Evolutionary conservation across 1,140 invertebrate genomes (phyloP).

Genomic region (Sogatella furcifera): DNA sequence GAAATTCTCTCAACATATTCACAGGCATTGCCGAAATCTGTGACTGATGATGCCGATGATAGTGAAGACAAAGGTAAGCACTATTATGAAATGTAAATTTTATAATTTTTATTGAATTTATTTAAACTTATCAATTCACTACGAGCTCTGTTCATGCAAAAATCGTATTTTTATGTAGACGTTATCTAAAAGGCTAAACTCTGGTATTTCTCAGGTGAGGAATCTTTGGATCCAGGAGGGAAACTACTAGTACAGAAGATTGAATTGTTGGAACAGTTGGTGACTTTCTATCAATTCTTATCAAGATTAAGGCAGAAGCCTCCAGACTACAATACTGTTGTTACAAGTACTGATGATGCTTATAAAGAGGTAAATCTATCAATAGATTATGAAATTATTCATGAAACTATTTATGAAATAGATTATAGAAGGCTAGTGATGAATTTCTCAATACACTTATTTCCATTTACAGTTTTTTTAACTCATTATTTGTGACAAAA

Average conservation of each 20-base stretch:
- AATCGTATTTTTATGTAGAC: too few relatives aligned
- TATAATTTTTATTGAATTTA: too few relatives aligned
- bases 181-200: too few relatives aligned
- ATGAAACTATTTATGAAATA: too few relatives aligned
- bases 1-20: too few relatives aligned
- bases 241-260: slow-evolving; percentile 29
- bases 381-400: background rate
- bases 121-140: background rate
- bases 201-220: slow-evolving; percentile 26
- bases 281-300: slow-evolving; percentile 36
- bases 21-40: too few relatives aligned
- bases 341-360: slow-evolving; percentile 20
- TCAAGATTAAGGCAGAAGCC: slow-evolving; percentile 29
- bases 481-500: too few relatives aligned
- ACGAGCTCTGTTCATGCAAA: background rate
- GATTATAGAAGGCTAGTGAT: too few relatives aligned
- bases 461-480: too few relatives aligned
- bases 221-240: slow-evolving; percentile 27
- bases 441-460: too few relatives aligned
- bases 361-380: background rate
- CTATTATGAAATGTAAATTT: background rate
- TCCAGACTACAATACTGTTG: slow-evolving; percentile 31
- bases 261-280: slow-evolving; percentile 29
- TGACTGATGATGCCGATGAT: too few relatives aligned
- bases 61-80: slow-evolving; percentile 22